phyloP scores from a whole-genome alignment of 2,113 vertebrate genomes.

The Microtus richardsoni region DNA sequence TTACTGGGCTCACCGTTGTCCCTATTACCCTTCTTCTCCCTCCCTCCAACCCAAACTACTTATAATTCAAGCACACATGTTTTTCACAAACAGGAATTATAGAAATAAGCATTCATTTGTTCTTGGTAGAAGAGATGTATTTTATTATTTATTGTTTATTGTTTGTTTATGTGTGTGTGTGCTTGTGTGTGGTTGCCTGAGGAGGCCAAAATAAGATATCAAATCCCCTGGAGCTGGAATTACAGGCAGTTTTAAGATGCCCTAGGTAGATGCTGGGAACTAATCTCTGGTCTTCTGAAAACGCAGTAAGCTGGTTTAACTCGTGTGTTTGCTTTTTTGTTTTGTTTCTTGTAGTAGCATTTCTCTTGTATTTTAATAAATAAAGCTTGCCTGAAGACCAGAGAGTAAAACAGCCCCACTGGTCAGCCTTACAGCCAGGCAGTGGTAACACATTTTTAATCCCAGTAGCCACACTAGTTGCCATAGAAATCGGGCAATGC shows the following conservation, averaged over 20 bases:
- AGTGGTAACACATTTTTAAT: no score
- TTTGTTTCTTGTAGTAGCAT: not conserved
- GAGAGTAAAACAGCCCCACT: no score
- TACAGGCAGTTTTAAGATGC: not conserved
- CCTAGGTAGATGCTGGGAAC: not conserved
- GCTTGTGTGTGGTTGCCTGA: not conserved
- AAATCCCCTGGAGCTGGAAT: not conserved
- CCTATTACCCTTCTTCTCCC: not conserved
- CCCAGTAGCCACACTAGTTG: no score
- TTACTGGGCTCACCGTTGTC: not conserved
- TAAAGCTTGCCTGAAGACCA: no score
- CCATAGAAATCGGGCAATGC: no score
- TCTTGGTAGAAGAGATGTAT: not conserved
- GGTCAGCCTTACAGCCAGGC: no score
- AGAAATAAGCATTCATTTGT: not conserved
- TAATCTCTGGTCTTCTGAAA: not conserved
- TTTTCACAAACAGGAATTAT: not conserved
- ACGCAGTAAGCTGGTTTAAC: not conserved
- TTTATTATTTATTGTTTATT: not conserved
- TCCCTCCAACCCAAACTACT: not conserved
- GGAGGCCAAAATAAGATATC: not conserved
- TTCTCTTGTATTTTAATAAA: no score
- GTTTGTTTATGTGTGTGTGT: not conserved
- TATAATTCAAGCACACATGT: not conserved
- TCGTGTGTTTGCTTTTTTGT: not conserved